Base-by-base conservation (phyloP, 2,797 vertebrate genomes). In the Pipistrellus pipistrellus region DNA sequence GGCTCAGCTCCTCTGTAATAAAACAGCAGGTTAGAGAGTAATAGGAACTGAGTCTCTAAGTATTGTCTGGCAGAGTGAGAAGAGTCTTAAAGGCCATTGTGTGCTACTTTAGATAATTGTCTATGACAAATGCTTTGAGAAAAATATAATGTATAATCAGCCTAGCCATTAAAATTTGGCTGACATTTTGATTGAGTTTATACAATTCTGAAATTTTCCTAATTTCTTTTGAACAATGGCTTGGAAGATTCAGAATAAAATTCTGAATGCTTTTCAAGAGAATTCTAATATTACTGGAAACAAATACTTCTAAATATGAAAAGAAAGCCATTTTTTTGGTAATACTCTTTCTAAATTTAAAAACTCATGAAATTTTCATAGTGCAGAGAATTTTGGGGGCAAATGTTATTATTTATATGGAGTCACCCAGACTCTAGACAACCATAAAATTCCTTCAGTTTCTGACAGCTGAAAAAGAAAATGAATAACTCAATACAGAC, bases 401-500 rank as follows among this genome's bases (percentile, higher is more conserved):
- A 68, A 80, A 78, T 1, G 38, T 88, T 35, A 48, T 85, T 78
- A 46, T 88, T 93, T 87, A 32, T 66, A 81, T 2, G 1, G 69
- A 84, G 2, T 51, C 46, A 77, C 11, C 30, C 27, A 94, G 20
- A 75, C 32, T 95, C 15, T 57, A 57, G 25, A 85, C 48, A 85
- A 59, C 80, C 35, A 75, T 23, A 94, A 86, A 95, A 64, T 78
- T 91, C 23, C 53, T 72, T 59, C 57, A 35, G 27, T 75, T 95
- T 68, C 38, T 84, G 27, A 86, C 35, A 80, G 72, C n/a, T 69
- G 66, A 86, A 80, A 68, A 90, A 48, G 25, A 86, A 93, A 87
- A 82, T 11, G 69, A 66, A 62, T 38, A 51, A 84, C 23, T 88
- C 84, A 91, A 64, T 68, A 57, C 35, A 86, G 64, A 85, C 21